Evolutionary conservation across 2,888 invertebrate species (phyloP), one percentile per base, ranked within the genome.

Genomic region (Tetropium fuscum): DNA sequence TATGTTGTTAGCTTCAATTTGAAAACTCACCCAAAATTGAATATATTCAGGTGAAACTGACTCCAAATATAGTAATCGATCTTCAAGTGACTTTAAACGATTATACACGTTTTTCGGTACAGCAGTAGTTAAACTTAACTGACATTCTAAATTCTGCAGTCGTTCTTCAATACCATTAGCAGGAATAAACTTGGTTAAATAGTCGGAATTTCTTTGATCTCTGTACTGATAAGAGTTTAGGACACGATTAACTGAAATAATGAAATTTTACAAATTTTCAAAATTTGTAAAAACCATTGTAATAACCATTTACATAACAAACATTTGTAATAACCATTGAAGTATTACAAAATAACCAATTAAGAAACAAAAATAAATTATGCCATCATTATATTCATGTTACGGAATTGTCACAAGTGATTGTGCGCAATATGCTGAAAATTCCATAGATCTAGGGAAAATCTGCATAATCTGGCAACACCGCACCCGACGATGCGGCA

Each of bases 21-120:
- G 32, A 76, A 68, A 27, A 82, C 83, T 78, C 81, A 87, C 88
- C 84, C 87, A 85, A 80, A 90, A 89, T 68, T 88, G 85, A 16
- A 87, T 86, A 75, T 94, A 94, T 79, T 94, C 94, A 0, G 94
- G 94, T 30, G 93, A 94, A 51, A 91, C 78, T 0, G 92, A 86
- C 79, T 94, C 91, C 57, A 94, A 80, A 60, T 87, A 83, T 4
- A 92, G 82, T 44, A 95, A 85, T 64, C 88, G 85, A 72, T 93
- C 87, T 79, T 95, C 94, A 71, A 94, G 84, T 1, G 81, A 82
- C 79, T 92, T 92, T 3, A 94, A 80, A 20, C 94, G 83, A 57
- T 82, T 81, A 74, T 90, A 91, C 22, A 94, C 82, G 76, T 90
- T 88, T 56, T 83, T 85, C 0, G 88, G 83, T 0, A 88, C 85